Base-by-base conservation (phyloP, 1,140 invertebrate species). In the Scylla paramamosain region DNA sequence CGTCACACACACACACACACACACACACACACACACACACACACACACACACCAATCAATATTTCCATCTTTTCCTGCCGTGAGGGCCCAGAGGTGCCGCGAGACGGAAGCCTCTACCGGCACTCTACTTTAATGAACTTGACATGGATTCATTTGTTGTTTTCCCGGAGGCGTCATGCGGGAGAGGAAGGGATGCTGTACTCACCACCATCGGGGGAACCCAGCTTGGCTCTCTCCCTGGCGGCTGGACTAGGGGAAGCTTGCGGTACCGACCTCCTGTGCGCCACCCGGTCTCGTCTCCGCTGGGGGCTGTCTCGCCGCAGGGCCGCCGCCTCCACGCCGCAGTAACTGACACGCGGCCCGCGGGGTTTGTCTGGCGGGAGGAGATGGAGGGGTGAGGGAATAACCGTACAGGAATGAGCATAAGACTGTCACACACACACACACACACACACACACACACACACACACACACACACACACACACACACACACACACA, bases 181-280 rank as follows among this genome's bases (percentile, higher is more conserved):
- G 32, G 46, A 88, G n/a, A 59, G 14, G 6, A 90, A 90, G 32
- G 12, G 16, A 25, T 1, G 48, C 3, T 20, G 92, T 77, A 94
- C 93, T 94, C 28, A 94, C 93, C 93, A n/a, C 93, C 93, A 52
- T 94, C 93, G 10, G 93, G 93, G 52, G 93, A 94, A 6, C 93
- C 93, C 20, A 94, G 93, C 32, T 94, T 94, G 25, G 93, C 93
- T 45, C 93, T 94, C 86, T 88, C 93, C 52, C 87, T 94, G 52
- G 87, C 84, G 31, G 93, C 84, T 20, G 87, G 46, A 28, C 52
- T 32, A 29, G 86, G 89, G 29, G 93, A 46, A 32, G 93, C 93
- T 77, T 94, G 93, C 2, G 93, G 93, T 29, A 94, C 93, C 29
- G 93, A 94, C 93, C 89, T 89, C 16, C 93, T 46, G 87, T 89